These are phyloP conservation scores for Rhea pennata DNA, from an alignment of 2,113 vertebrate species.

Conservation along the genomic window DNA sequence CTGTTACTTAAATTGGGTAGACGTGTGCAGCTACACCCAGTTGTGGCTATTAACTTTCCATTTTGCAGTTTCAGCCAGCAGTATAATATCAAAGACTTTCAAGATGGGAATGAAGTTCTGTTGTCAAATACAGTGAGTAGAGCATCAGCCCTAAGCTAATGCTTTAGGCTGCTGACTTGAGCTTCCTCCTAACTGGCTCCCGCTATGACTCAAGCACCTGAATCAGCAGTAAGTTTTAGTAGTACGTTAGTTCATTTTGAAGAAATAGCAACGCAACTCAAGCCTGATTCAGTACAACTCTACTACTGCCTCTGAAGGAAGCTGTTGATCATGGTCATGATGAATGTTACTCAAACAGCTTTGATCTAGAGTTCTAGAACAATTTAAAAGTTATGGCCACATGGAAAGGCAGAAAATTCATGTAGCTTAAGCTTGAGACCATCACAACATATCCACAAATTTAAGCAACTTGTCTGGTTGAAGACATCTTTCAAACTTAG, in stretches of 20 bases:
- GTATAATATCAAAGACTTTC: background rate
- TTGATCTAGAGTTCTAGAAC: background rate
- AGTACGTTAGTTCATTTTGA: background rate
- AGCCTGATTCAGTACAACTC: background rate
- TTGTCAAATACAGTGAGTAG: background rate
- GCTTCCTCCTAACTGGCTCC: background rate
- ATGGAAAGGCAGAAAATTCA: background rate
- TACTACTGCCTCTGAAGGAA: background rate
- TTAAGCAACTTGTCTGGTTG: no score
- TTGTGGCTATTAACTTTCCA: background rate
- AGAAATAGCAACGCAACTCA: background rate
- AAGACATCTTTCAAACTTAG: no score
- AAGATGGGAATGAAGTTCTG: background rate
- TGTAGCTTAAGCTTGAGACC: background rate
- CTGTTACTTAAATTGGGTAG: background rate
- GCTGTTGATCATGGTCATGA: background rate
- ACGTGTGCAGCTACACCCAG: fast-evolving
- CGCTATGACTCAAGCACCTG: background rate
- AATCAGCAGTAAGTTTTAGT: background rate
- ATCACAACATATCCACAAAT: background rate
- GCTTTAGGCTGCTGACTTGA: background rate
- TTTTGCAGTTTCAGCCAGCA: background rate
- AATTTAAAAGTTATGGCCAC: background rate
- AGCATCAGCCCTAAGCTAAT: background rate
- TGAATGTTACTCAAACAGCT: background rate